These are phyloP conservation scores for Hemaris fuciformis DNA, from an alignment of 2,888 invertebrate genomes.

Conservation along the genomic window DNA sequence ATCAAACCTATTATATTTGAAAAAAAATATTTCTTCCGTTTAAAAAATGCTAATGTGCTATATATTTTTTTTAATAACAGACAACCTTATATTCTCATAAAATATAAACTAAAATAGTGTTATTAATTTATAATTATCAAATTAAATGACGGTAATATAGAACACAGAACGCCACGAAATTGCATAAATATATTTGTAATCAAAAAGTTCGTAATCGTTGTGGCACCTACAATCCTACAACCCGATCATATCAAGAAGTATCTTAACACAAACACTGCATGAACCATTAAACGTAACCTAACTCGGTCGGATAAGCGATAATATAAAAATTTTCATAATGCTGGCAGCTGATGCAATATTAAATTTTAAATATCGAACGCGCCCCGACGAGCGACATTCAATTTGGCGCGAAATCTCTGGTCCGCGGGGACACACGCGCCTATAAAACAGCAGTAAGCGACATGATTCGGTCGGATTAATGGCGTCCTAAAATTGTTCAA, in stretches of 20 bases:
- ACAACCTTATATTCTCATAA: too few relatives aligned
- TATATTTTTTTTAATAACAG: too few relatives aligned
- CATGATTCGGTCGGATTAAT: conserved; percentile 17
- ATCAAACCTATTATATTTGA: too few relatives aligned
- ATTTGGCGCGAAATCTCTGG: conserved; percentile 64
- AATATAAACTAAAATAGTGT: too few relatives aligned
- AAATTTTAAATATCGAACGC: conserved; percentile 78
- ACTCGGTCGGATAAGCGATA: conserved; percentile 6
- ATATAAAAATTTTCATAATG: conserved; percentile 69
- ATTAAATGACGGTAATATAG: too few relatives aligned
- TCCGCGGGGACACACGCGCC: conserved; percentile 42
- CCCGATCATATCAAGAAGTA: not conserved
- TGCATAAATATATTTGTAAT: not conserved
- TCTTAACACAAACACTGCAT: not conserved
- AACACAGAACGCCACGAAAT: not conserved
- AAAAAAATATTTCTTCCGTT: too few relatives aligned
- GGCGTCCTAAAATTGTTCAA: not conserved
- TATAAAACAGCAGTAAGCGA: conserved; percentile 48
- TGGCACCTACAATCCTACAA: not conserved
- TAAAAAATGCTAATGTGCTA: too few relatives aligned
- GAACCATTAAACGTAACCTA: conserved; percentile 10
- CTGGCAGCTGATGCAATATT: conserved; percentile 73
- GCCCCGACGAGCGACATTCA: conserved; percentile 48
- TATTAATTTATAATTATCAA: too few relatives aligned
- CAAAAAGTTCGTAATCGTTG: not conserved